These are phyloP conservation scores for Pinctada fucata DNA, from an alignment of 2,888 invertebrate species.

Conservation along the genomic window DNA sequence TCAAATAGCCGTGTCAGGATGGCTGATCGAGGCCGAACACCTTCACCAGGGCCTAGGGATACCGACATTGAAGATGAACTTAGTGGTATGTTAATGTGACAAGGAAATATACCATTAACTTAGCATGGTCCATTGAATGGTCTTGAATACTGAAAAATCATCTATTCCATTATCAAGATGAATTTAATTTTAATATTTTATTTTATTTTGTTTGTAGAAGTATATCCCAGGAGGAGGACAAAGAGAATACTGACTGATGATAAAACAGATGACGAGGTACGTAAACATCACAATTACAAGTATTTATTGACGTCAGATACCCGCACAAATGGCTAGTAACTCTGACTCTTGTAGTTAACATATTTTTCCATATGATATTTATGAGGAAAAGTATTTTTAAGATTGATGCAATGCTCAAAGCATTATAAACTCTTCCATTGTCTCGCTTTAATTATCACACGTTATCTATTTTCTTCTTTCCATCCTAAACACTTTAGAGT, in stretches of 20 bases:
- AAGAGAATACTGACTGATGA: slow-evolving; percentile 6
- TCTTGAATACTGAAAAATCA: too few relatives aligned
- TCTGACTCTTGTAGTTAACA: background rate
- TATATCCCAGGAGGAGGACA: slow-evolving; percentile 6
- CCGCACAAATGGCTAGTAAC: background rate
- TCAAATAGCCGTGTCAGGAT: background rate
- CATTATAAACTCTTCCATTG: too few relatives aligned
- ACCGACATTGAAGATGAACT: background rate
- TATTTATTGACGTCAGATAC: background rate
- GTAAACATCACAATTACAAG: background rate
- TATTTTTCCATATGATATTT: too few relatives aligned
- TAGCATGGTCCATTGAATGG: too few relatives aligned
- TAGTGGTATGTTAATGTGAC: background rate
- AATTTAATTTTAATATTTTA: too few relatives aligned
- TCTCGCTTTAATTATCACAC: too few relatives aligned
- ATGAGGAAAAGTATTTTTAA: too few relatives aligned
- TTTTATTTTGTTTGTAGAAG: background rate
- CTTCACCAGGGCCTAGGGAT: slow-evolving; percentile 4
- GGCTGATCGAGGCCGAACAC: slow-evolving; percentile 15
- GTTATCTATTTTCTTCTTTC: too few relatives aligned
- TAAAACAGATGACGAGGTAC: slow-evolving; percentile 22
- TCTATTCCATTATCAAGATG: too few relatives aligned
- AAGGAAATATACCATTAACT: too few relatives aligned
- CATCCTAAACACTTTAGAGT: too few relatives aligned
- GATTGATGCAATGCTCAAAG: too few relatives aligned